Base-by-base conservation (phyloP, 1,140 invertebrate genomes). In the Thaumatotibia leucotreta region DNA sequence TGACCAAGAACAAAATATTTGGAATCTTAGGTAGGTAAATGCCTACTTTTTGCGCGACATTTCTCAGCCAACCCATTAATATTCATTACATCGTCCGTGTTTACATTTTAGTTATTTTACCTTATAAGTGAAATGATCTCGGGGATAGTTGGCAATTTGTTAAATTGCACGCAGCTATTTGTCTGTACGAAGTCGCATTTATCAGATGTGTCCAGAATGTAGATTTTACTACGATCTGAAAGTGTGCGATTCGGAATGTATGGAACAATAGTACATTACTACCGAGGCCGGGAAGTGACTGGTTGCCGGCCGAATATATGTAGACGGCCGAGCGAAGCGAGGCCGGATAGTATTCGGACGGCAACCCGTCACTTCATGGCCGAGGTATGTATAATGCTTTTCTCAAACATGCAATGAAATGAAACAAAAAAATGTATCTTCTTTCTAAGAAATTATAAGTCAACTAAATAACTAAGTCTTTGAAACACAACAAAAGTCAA, bases 121-220 rank as follows among this genome's bases (percentile, higher is more conserved):
- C 66, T 73, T 74, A 71, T 61, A 73, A 67, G 70, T 74, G 74
- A 72, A 78, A 77, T 79, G 68, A 73, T 71, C 66, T 68, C 73
- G 66, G 65, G 65, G 58, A 67, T 76, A 66, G 67, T 67, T 54
- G 66, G 76, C 76, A 77, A 86, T 84, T 85, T 77, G 76, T 80
- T 77, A 75, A 54, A 73, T 66, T 66, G 70, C 69, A 68, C 69
- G 69, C 67, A 77, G 79, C 82, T 79, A 86, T 87, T 87, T 85
- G 83, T 84, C 81, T 73, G 71, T 67, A 75, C 71, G 71, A 70
- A 76, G 72, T 73, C 61, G 72, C 78, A 83, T 85, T 81, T 76
- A 74, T 82, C 76, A 79, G n/a, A 45, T 20, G 39, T 45, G 1
- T 45, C 39, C 17, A 45, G 17, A 20, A 11, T 45, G 39, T 0